A percentile compares a stretch with the other conserved stretches of the same genome.
phyloP scores from a whole-genome alignment of 2,797 vertebrate genomes.

The Neopelma chrysocephalum region DNA sequence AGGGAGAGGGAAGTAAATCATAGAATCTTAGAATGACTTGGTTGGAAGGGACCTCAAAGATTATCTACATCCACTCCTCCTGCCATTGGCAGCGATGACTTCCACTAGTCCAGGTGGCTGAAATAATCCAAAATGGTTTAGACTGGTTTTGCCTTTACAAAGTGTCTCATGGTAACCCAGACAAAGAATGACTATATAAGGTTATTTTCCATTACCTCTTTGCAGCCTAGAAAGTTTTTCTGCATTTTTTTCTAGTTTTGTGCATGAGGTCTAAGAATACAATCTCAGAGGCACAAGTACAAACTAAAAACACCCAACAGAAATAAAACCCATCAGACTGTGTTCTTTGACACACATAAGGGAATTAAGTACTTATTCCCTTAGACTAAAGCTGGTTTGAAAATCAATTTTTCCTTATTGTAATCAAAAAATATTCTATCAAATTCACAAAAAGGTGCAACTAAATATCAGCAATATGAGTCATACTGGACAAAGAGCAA shows the following conservation, averaged over 20 bases:
- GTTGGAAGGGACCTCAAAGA: not conserved
- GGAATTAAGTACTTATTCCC: not conserved
- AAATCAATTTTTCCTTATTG: not conserved
- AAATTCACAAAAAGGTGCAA: not conserved
- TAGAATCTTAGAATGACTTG: not conserved
- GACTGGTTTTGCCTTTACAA: not conserved
- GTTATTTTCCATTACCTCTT: not conserved
- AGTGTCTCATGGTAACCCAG: not conserved
- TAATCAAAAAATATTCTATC: not conserved
- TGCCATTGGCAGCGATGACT: not conserved
- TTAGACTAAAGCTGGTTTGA: not conserved
- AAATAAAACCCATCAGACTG: rapidly evolving
- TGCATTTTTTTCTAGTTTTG: not conserved
- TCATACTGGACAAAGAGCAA: not conserved
- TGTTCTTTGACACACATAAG: rapidly evolving
- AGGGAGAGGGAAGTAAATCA: constrained; percentile 13
- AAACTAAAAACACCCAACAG: not conserved
- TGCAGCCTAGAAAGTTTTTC: not conserved
- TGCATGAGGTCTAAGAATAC: not conserved
- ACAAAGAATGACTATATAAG: not conserved
- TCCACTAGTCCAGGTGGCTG: not conserved
- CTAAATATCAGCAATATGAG: not conserved
- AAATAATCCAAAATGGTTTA: not conserved
- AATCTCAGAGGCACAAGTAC: not conserved
- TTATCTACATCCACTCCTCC: not conserved